Percentiles rank a stretch among this genome's conserved stretches.
Conservation (phyloP, 1,140 invertebrate species). For the Bombus haemorrhoidalis region DNA sequence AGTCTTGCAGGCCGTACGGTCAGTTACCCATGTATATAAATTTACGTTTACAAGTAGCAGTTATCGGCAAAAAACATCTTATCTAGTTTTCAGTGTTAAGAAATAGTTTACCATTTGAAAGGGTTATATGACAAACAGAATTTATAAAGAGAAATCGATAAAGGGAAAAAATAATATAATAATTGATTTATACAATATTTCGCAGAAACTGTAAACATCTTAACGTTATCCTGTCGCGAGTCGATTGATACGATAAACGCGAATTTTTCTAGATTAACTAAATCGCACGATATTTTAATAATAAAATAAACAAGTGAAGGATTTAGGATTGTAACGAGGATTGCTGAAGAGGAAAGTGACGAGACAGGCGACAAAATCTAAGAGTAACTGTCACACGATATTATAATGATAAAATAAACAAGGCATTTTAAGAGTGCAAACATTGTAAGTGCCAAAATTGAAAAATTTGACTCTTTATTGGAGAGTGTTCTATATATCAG, state of each 20-base stretch:
- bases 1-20: neutral
- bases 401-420: no score
- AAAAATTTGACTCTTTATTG: no score
- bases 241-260: neutral
- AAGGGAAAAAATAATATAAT: neutral
- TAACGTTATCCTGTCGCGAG: neutral
- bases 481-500: no score
- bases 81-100: neutral
- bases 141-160: neutral
- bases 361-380: constrained; percentile 85
- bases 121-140: no score
- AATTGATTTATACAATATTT: neutral
- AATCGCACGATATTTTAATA: neutral
- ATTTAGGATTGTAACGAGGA: neutral
- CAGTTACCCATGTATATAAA: neutral
- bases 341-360: constrained; percentile 90
- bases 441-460: no score
- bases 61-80: neutral
- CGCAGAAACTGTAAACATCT: neutral
- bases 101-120: no score
- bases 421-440: no score
- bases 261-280: neutral
- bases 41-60: neutral
- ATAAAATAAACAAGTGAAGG: neutral
- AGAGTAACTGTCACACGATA: no score